These are phyloP conservation scores for Ceuthmochares aereus DNA, from an alignment of 2,113 vertebrate species.

Conservation along the genomic window DNA sequence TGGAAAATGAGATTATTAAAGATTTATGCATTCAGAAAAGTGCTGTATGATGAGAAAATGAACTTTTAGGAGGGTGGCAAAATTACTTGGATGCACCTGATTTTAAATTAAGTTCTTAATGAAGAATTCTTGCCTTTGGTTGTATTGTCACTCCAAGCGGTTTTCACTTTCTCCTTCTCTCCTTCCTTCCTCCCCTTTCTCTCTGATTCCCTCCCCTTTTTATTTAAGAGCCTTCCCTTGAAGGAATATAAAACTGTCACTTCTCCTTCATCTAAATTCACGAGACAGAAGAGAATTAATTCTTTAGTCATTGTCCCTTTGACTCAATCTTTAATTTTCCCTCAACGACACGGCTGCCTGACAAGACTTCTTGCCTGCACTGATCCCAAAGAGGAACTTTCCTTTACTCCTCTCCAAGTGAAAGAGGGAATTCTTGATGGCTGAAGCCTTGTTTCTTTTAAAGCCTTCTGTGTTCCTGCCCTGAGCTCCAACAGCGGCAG, in stretches of 20 bases:
- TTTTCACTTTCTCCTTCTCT: background rate
- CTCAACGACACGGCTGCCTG: background rate
- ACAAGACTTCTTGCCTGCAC: background rate
- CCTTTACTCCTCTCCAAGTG: background rate
- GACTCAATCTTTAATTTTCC: background rate
- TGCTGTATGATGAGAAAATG: background rate
- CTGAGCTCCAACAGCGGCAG: background rate
- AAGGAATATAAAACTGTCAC: background rate
- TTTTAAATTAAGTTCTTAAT: background rate
- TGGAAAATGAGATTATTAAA: background rate
- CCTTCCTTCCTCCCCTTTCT: background rate
- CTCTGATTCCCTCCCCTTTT: background rate
- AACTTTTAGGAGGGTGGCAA: background rate
- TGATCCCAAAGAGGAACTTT: background rate
- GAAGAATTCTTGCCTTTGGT: conserved; percentile 6
- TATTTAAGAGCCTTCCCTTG: background rate
- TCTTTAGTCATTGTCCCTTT: background rate
- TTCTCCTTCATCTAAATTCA: background rate
- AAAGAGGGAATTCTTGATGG: background rate
- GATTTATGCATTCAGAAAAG: background rate
- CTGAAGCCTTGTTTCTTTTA: background rate
- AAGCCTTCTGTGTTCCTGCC: background rate
- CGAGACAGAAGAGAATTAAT: background rate
- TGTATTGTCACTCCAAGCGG: background rate
- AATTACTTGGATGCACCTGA: background rate